Evolutionary conservation across 2,888 invertebrate species (phyloP), one percentile per base, ranked within the genome.

Genomic region (Perithous albicinctus): DNA sequence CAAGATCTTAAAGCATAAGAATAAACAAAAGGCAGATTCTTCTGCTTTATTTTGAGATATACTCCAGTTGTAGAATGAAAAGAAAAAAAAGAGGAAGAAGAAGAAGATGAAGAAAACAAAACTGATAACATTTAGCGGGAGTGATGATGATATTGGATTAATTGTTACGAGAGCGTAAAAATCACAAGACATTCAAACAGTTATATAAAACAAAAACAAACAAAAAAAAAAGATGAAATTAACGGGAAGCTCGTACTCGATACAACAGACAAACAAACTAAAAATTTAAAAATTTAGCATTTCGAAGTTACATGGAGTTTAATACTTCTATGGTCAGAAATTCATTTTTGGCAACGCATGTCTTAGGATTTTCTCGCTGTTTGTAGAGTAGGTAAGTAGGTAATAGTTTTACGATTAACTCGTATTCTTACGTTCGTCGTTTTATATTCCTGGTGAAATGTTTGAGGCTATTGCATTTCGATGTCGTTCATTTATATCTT

Each of bases 341-440:
- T 64, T 83, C 82, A 82, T 82, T 82, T 82, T 82, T 78, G 78
- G 74, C 61, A 73, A 80, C 80, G 86, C 85, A 89, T 91, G 92
- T 92, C 91, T 92, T 92, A 90, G 90, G 92, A 91, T 92, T 92
- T 92, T 90, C 89, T 91, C 91, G 91, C 92, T 90, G 87, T 91
- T 87, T 90, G 87, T 87, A 88, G 87, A 85, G 82, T 86, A 90
- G 89, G 87, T 46, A 89, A 87, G 89, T 92, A 92, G 91, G 87
- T 91, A 88, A 88, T 91, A 92, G 91, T 90, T 91, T 91, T 90
- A 91, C 90, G 88, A 91, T 91, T 91, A 78, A 91, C 87, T 89
- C 89, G 90, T 91, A 92, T 72, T 87, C 77, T 92, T 92, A 91
- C 85, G 90, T 92, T 92, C 89, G 91, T 91, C 90, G 70, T 92